Evolutionary conservation across 2,797 vertebrate species (phyloP).

Genomic region (Danio choprae): DNA sequence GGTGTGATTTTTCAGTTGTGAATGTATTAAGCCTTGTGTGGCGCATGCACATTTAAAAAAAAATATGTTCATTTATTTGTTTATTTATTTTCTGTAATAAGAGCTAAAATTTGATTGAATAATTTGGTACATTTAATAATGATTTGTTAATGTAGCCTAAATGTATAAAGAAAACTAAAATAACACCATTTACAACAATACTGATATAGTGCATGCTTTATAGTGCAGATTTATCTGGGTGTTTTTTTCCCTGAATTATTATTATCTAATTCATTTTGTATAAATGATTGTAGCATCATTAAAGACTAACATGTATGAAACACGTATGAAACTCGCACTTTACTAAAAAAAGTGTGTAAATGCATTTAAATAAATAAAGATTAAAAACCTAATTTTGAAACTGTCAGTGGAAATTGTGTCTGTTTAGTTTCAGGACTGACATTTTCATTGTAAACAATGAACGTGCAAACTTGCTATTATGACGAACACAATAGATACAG

Average conservation of each 20-base stretch:
- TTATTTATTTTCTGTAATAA: background rate
- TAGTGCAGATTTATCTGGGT: background rate
- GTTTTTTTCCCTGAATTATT: background rate
- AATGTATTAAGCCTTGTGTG: background rate
- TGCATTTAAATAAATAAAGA: too few species aligned
- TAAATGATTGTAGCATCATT: background rate
- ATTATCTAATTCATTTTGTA: background rate
- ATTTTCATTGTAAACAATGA: too few species aligned
- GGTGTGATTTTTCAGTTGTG: background rate
- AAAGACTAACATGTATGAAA: background rate
- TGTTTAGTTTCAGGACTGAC: too few species aligned
- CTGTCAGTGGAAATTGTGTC: too few species aligned
- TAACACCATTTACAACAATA: background rate
- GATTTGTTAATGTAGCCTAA: background rate
- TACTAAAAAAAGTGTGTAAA: too few species aligned
- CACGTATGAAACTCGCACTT: too few species aligned
- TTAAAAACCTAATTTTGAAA: too few species aligned
- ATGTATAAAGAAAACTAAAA: background rate
- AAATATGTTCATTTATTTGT: too few species aligned
- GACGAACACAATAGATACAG: too few species aligned
- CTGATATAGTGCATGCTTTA: too few species aligned
- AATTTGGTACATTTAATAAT: background rate
- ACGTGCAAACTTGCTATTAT: too few species aligned
- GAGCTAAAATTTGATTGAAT: background rate
- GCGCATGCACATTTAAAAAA: background rate